A percentile compares a stretch with the other conserved stretches of the same genome.
These are phyloP conservation scores for Parthenolecanium corni DNA, from an alignment of 2,888 invertebrate species.

Conservation along the genomic window DNA sequence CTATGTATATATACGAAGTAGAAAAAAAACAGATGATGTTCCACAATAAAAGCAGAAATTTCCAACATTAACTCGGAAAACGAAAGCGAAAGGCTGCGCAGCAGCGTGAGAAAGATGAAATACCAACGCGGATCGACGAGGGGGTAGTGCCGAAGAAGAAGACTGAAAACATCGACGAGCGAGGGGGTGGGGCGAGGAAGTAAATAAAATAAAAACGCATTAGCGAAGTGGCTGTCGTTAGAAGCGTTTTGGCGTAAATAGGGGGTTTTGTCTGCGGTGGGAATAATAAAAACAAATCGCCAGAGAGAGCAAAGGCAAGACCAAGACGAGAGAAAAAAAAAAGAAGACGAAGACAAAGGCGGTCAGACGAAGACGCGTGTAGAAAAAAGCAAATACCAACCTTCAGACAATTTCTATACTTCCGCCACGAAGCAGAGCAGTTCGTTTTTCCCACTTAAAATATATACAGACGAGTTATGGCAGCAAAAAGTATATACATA, in stretches of 20 bases:
- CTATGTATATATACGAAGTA: too few species aligned
- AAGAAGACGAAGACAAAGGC: too few species aligned
- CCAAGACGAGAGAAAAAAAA: background rate
- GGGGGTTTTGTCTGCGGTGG: constrained; percentile 18
- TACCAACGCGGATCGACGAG: background rate
- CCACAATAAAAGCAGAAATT: constrained; percentile 4
- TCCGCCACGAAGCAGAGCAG: too few species aligned
- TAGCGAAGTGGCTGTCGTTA: constrained; percentile 20
- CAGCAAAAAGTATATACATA: background rate
- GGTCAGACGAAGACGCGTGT: too few species aligned
- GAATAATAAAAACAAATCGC: constrained; percentile 12
- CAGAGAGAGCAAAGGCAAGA: background rate
- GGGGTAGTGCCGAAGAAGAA: too few species aligned
- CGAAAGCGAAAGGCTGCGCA: constrained; percentile 1
- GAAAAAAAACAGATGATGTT: constrained; percentile 8
- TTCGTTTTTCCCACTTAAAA: too few species aligned
- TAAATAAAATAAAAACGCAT: constrained; percentile 20
- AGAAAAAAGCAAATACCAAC: background rate
- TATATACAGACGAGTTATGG: constrained; percentile 4
- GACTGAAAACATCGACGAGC: background rate
- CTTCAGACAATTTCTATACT: constrained; percentile 7
- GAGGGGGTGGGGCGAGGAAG: constrained; percentile 1
- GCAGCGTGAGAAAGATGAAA: background rate
- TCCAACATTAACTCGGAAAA: background rate
- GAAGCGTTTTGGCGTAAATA: constrained; percentile 23